Conservation (phyloP, 2,888 invertebrate species). For the Cheilosia scutellata region DNA sequence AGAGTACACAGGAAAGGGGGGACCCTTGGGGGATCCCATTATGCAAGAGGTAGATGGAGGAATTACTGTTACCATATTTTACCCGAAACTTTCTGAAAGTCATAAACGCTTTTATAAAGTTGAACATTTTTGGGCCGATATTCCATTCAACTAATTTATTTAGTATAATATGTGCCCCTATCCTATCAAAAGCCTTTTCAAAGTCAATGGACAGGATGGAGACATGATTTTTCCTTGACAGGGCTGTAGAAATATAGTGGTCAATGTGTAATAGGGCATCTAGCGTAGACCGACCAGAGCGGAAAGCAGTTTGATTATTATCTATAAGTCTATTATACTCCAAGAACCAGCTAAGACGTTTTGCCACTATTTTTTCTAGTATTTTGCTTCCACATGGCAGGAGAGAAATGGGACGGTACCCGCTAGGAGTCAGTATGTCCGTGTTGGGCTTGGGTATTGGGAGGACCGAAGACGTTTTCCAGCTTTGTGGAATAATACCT, state of each 20-base stretch:
- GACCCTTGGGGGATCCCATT: no score
- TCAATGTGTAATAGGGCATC: neutral
- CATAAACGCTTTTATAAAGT: no score
- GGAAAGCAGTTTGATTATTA: neutral
- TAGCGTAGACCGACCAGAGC: neutral
- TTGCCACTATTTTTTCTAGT: slow-evolving; percentile 4
- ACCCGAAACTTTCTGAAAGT: no score
- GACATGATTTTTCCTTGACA: neutral
- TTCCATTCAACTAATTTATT: no score
- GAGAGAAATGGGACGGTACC: slow-evolving; percentile 17
- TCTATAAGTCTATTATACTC: neutral
- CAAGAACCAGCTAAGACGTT: neutral
- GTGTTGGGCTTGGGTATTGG: neutral
- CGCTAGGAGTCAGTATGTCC: neutral
- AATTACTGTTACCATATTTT: no score
- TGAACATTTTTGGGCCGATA: no score
- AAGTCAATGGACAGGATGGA: neutral
- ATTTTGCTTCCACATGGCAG: neutral
- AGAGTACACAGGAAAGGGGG: no score
- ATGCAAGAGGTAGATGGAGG: no score
- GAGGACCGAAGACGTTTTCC: neutral
- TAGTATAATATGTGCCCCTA: no score
- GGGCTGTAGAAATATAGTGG: neutral
- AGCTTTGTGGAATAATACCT: slow-evolving; percentile 3
- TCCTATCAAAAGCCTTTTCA: no score